These are phyloP conservation scores for Oreochromis niloticus DNA, from an alignment of 2,113 vertebrate genomes.

Conservation along the genomic window DNA sequence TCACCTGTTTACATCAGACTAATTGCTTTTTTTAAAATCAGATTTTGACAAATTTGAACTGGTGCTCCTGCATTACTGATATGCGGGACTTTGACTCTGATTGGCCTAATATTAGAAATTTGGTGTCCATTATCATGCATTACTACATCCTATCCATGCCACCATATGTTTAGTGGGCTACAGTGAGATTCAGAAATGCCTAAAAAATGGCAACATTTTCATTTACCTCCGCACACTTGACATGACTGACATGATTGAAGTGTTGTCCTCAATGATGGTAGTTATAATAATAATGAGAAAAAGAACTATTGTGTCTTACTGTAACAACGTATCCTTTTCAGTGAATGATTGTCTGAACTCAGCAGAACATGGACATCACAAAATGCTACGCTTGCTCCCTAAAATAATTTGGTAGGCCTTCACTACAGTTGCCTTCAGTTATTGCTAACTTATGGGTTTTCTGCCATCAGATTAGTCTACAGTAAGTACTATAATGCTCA, in stretches of 20 bases:
- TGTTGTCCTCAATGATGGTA: background rate
- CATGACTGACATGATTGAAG: background rate
- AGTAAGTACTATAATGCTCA: background rate
- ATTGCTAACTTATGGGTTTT: background rate
- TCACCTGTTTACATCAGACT: background rate
- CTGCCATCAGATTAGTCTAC: background rate
- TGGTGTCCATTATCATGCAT: background rate
- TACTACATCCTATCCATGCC: background rate
- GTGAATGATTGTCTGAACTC: background rate
- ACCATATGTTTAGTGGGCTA: background rate
- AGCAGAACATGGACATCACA: background rate
- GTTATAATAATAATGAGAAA: background rate
- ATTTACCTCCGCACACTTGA: background rate
- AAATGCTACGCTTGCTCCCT: background rate
- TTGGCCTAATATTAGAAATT: background rate
- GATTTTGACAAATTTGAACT: background rate
- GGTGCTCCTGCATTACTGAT: background rate
- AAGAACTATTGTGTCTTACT: background rate
- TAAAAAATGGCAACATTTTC: background rate
- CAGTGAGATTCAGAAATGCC: background rate
- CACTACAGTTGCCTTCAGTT: background rate
- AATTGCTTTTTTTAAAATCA: fast-evolving
- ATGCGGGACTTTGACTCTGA: background rate
- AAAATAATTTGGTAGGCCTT: background rate
- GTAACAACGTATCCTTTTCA: background rate